Conservation (phyloP, 2,888 invertebrate species). For the Eristalis intricaria region DNA sequence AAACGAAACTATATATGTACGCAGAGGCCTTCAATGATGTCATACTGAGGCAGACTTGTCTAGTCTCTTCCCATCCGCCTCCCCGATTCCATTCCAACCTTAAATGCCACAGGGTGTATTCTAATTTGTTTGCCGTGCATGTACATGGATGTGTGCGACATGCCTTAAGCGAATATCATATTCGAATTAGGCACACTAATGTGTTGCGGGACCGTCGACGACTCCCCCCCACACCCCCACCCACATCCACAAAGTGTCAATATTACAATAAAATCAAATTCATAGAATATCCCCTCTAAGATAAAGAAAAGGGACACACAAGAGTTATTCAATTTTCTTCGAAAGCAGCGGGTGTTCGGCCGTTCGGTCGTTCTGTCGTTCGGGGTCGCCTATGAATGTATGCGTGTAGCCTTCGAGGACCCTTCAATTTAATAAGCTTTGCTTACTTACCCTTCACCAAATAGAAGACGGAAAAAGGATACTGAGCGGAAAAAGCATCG, state of each 20-base stretch:
- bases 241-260: not conserved
- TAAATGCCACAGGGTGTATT: conserved; percentile 37
- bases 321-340: conserved; percentile 33
- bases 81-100: not conserved
- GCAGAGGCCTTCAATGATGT: conserved; percentile 19
- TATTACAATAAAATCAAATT: conserved; percentile 51
- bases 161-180: conserved; percentile 53
- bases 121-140: not conserved
- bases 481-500: not conserved
- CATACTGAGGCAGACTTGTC: conserved; percentile 51
- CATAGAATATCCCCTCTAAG: conserved; percentile 21
- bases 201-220: not conserved
- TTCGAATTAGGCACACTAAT: conserved; percentile 56
- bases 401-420: not conserved
- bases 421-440: conserved; percentile 60
- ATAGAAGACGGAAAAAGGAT: conserved; percentile 7
- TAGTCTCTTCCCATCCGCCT: conserved; percentile 7
- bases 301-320: conserved; percentile 35
- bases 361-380: too few relatives aligned
- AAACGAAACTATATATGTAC: conserved; percentile 16
- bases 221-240: not conserved
- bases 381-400: not conserved
- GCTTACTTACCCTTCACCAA: conserved; percentile 37
- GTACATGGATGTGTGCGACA: conserved; percentile 30
- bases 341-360: not conserved